Evolutionary conservation across 1,140 invertebrate species (phyloP), one percentile per base, ranked within the genome.

Genomic region (Matsumurasca onukii): DNA sequence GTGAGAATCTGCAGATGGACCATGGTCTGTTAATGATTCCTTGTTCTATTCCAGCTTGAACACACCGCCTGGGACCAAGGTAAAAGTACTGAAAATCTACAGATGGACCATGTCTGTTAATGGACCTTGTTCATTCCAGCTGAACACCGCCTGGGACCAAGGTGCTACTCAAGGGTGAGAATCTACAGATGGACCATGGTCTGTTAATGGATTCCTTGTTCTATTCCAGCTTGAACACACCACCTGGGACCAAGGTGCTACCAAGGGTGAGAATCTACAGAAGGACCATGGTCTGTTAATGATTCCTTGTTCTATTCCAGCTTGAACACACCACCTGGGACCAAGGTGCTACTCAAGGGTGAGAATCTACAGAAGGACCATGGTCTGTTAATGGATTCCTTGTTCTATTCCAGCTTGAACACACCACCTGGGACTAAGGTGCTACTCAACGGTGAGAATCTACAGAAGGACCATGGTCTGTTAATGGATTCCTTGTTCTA

Each of bases 381-480:
- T n/a, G n/a, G n/a, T n/a, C n/a, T n/a, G n/a, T n/a, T n/a, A n/a
- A n/a, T n/a, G n/a, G n/a, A n/a, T n/a, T n/a, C n/a, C n/a, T n/a
- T n/a, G n/a, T n/a, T n/a, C n/a, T 61, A 39, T 69, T 69, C 15
- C 55, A 73, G 72, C 69, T 82, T 89, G 24, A 89, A 89, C 72
- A 91, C 90, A 9, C 85, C 89, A 25, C 91, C 91, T 2, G 92
- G 92, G 15, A 89, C 89, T 25, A 94, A 94, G 78, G 72, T 92
- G 13, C 77, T 78, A 48, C 72, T 87, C 13, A 81, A 81, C 55
- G 72, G 77, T 81, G 75, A 84, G 81, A 78, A 83, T 79, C 66
- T 83, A 20, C 74, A 73, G 22, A 74, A 85, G n/a, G 82, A 84
- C 68, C 89, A 89, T 78, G 90, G 87, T 73, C 86, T 92, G 57